These are phyloP conservation scores for Amitus sp. DNA, from an alignment of 2,888 invertebrate genomes.

Conservation along the genomic window DNA sequence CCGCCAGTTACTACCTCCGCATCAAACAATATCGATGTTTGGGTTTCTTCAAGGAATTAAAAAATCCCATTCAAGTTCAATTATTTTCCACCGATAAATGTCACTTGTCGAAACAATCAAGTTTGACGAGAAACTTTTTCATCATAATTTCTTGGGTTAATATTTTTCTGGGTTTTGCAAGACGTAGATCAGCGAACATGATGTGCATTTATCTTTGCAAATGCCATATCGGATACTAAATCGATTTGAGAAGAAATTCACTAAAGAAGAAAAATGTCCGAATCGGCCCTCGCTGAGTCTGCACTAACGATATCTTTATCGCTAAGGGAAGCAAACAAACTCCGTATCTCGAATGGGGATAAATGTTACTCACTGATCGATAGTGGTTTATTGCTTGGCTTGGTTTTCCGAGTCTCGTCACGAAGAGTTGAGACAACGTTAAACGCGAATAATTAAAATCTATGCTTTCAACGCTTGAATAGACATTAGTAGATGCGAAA, in stretches of 20 bases:
- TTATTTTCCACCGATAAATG: too few relatives aligned
- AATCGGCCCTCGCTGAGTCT: constrained; percentile 48
- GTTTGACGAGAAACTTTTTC: too few relatives aligned
- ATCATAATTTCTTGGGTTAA: too few relatives aligned
- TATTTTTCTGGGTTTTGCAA: too few relatives aligned
- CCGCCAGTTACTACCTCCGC: constrained; percentile 38
- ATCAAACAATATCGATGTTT: constrained; percentile 33
- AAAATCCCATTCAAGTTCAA: not conserved
- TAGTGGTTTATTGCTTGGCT: constrained; percentile 31
- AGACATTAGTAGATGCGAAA: too few relatives aligned
- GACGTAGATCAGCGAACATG: not conserved
- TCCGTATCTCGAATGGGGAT: constrained; percentile 42
- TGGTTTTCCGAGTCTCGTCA: constrained; percentile 28
- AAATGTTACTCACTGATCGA: constrained; percentile 34
- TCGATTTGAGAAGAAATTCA: constrained; percentile 16
- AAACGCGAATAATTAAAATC: too few relatives aligned
- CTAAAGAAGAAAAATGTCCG: constrained; percentile 22
- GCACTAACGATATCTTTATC: constrained; percentile 51
- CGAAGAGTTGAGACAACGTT: not conserved
- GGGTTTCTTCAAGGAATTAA: constrained; percentile 25
- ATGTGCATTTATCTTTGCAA: not conserved
- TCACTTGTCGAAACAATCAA: too few relatives aligned
- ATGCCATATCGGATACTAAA: constrained; percentile 14
- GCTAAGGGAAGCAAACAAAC: constrained; percentile 54
- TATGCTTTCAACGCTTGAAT: too few relatives aligned